A percentile compares a stretch with the other conserved stretches of the same genome.
These are phyloP conservation scores for Leptocoma aspasia DNA, from an alignment of 2,113 vertebrate species.

Conservation along the genomic window DNA sequence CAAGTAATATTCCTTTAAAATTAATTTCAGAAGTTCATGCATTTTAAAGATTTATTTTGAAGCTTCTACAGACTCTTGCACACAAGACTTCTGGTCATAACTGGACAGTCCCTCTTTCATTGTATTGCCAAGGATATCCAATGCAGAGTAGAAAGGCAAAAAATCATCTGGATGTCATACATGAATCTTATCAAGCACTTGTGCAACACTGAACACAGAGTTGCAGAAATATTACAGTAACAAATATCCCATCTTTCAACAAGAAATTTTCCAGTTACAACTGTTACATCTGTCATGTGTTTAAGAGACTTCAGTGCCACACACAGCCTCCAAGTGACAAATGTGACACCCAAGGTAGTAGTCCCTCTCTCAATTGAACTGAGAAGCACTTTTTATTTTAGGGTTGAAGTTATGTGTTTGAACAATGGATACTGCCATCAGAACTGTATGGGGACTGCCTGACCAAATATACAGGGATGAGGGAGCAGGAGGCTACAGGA, in stretches of 20 bases:
- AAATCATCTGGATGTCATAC: not conserved
- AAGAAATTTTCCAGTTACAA: not conserved
- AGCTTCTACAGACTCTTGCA: not conserved
- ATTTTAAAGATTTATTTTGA: not conserved
- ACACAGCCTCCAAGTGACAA: not conserved
- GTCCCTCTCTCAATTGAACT: not conserved
- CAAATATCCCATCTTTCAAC: not conserved
- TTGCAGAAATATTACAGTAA: not conserved
- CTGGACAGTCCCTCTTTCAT: not conserved
- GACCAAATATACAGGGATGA: not conserved
- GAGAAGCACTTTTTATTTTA: not conserved
- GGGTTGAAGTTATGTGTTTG: not conserved
- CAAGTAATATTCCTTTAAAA: not conserved
- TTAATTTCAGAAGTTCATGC: not conserved
- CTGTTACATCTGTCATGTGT: not conserved
- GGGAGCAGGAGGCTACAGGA: not conserved
- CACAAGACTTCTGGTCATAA: not conserved
- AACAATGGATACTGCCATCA: not conserved
- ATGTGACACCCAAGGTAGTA: rapidly evolving
- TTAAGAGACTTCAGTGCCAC: not conserved
- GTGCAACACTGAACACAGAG: not conserved
- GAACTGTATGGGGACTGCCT: not conserved
- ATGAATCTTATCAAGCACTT: not conserved
- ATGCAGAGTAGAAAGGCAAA: not conserved
- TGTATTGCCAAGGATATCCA: not conserved